These are phyloP conservation scores for Venturia canescens DNA, from an alignment of 1,140 invertebrate genomes.

Conservation along the genomic window DNA sequence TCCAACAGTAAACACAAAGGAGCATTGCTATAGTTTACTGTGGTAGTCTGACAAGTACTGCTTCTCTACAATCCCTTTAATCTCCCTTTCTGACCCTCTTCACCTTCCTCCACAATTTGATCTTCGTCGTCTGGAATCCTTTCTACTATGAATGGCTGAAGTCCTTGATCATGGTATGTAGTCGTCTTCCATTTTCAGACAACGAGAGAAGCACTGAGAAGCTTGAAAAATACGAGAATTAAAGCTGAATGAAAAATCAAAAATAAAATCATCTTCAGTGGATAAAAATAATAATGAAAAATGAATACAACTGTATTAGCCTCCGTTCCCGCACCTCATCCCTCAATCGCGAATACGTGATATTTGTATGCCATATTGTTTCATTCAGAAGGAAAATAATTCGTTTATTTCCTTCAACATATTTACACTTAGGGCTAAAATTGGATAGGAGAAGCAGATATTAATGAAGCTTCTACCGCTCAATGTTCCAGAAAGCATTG, in stretches of 20 bases:
- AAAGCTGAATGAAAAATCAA: no score
- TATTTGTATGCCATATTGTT: background rate
- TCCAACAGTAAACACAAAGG: conserved; percentile 34
- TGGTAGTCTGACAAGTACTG: conserved; percentile 33
- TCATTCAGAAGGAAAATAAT: background rate
- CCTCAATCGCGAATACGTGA: no score
- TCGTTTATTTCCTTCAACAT: background rate
- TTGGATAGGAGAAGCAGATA: background rate
- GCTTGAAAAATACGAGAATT: background rate
- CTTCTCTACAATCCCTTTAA: background rate
- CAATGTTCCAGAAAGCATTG: background rate
- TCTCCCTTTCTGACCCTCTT: conserved; percentile 14
- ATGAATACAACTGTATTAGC: no score
- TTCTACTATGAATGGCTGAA: background rate
- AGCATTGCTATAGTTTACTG: conserved; percentile 14
- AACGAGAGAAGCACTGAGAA: background rate
- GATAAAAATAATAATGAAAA: no score
- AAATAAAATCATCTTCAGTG: no score
- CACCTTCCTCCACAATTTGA: conserved; percentile 13
- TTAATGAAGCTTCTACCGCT: background rate
- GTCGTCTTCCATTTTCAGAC: background rate
- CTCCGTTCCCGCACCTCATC: no score
- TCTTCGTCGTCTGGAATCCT: background rate
- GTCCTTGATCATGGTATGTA: background rate
- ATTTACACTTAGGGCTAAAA: background rate